Evolutionary conservation across 2,888 invertebrate species (phyloP).

Genomic region (Lacanobia oleracea): DNA sequence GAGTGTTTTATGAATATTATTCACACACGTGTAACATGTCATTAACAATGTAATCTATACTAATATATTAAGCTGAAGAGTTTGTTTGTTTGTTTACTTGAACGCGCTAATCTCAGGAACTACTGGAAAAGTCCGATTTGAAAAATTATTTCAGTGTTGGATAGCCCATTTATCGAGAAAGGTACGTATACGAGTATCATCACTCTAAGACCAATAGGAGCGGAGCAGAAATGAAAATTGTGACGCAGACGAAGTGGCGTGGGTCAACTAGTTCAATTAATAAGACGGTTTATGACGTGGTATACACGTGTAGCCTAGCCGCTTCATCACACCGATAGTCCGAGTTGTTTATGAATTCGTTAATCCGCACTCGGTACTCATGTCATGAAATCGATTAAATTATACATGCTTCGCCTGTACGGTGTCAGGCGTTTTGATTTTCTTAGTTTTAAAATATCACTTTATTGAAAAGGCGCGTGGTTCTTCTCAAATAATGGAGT

Average conservation of each 20-base stretch:
- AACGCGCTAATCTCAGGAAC: no score
- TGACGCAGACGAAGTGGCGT: no score
- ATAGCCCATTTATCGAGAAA: no score
- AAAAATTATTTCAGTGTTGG: no score
- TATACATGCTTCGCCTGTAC: not conserved
- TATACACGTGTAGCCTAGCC: not conserved
- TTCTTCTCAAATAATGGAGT: not conserved
- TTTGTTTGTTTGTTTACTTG: no score
- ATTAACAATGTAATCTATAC: not conserved
- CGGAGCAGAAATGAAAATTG: no score
- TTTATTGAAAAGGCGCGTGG: not conserved
- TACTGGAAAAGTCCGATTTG: no score
- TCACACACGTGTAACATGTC: not conserved
- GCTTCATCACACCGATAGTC: not conserved
- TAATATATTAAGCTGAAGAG: no score
- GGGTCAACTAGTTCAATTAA: no score
- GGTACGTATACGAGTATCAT: no score
- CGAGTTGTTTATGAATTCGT: constrained; percentile 8
- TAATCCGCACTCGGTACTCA: constrained; percentile 4
- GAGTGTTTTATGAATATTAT: no score
- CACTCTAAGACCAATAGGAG: no score
- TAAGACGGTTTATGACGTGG: not conserved
- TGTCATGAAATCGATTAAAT: constrained; percentile 6
- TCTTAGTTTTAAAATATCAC: not conserved
- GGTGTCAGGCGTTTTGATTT: not conserved